Evolutionary conservation across 1,140 invertebrate species (phyloP), one percentile per base, ranked within the genome.

Genomic region (Pseudomyrmex dendroicus): DNA sequence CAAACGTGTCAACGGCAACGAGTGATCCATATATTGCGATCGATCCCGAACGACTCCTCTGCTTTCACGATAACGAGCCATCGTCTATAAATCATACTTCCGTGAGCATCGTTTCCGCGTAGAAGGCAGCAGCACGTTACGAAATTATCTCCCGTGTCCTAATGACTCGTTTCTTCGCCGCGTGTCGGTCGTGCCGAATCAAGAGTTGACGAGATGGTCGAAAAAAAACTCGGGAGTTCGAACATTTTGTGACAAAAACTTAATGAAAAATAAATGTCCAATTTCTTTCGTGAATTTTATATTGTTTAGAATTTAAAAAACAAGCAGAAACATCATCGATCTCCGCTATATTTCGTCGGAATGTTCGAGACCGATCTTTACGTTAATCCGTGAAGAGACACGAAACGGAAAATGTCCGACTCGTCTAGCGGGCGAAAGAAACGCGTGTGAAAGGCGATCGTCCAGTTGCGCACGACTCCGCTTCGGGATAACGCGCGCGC

Each of bases 11-110:
- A 86, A 73, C 68, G 76, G 61, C 77, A 84, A 82, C 86, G 66
- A 66, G 72, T 54, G 70, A 82, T 68, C 68, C 77, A 73, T 67
- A 35, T 35, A 78, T 68, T 68, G 57, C 72, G 77, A 76, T 72
- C 84, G 82, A 86, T 86, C 63, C 54, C 57, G 73, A 76, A 46
- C 74, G 63, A 54, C 86, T 86, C 66, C 82, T 91, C 90, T 89
- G 89, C 92, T 92, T 91, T 92, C 92, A 90, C 92, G 90, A 93
- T 93, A 93, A 94, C 92, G 90, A 93, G 90, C 90, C 85, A 66
- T 82, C 88, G 86, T 88, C 92, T 90, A 93, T 94, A 94, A 94
- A 94, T 94, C 92, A 94, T 91, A 77, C 83, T 76, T 86, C 62
- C 72, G 86, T 80, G 83, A 67, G 86, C 82, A 78, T 90, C 86